phyloP scores from a whole-genome alignment of 1,140 invertebrate species.

The Popillia japonica region DNA sequence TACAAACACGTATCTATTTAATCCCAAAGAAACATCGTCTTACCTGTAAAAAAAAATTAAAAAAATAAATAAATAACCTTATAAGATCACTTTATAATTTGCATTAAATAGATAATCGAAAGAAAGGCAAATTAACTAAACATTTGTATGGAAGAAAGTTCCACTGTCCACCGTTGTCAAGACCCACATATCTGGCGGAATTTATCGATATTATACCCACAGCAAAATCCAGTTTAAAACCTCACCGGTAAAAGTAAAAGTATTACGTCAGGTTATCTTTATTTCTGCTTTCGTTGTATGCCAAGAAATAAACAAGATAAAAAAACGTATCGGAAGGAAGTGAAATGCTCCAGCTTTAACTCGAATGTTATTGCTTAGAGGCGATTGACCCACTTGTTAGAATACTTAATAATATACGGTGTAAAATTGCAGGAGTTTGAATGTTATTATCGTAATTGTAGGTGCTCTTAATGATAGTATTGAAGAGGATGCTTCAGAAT shows the following conservation, averaged over 20 bases:
- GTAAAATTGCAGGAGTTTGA: too few relatives aligned
- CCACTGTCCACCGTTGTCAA: not conserved
- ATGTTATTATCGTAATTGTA: too few relatives aligned
- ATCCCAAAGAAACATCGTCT: too few relatives aligned
- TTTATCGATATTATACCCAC: not conserved
- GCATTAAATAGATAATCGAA: not conserved
- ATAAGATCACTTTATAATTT: not conserved
- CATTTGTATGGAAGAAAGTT: conserved; percentile 24
- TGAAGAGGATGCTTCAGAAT: too few relatives aligned
- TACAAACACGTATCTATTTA: too few relatives aligned
- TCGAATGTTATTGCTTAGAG: not conserved
- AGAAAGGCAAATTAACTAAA: conserved; percentile 21
- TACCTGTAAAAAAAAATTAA: too few relatives aligned
- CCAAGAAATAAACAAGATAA: not conserved
- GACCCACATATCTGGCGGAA: conserved; percentile 14
- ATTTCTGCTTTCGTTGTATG: not conserved
- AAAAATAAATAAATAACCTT: too few relatives aligned
- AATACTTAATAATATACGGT: not conserved
- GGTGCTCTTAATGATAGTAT: too few relatives aligned
- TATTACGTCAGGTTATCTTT: conserved; percentile 33
- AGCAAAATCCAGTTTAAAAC: not conserved
- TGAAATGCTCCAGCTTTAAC: not conserved
- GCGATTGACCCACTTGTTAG: not conserved
- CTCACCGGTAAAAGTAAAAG: conserved; percentile 37
- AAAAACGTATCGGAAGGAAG: conserved; percentile 7